phyloP scores from a whole-genome alignment of 2,888 invertebrate genomes.

The Trichopoda pennipes region DNA sequence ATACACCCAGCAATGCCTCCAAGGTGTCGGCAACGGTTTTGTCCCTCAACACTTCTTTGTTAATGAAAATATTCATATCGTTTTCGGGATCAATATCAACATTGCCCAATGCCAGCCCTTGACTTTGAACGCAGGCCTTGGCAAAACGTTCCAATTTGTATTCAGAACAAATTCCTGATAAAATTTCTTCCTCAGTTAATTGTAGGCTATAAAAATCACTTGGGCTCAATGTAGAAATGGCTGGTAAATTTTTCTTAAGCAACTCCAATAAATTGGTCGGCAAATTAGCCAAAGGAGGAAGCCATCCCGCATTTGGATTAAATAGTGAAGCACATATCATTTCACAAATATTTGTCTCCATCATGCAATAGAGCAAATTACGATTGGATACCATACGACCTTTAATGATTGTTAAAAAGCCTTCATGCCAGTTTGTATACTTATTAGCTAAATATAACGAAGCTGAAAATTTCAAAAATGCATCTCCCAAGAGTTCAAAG shows the following conservation, averaged over 20 bases:
- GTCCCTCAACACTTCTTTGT: conserved; percentile 82
- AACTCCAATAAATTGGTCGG: conserved; percentile 81
- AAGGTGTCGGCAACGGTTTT: conserved; percentile 89
- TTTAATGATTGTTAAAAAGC: conserved; percentile 86
- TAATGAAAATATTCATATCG: conserved; percentile 80
- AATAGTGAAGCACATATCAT: conserved; percentile 82
- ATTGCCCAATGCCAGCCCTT: conserved; percentile 34
- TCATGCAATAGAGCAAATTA: conserved; percentile 90
- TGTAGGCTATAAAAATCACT: conserved; percentile 82
- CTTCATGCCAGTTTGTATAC: conserved; percentile 87
- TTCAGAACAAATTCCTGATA: conserved; percentile 72
- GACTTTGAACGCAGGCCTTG: conserved; percentile 70
- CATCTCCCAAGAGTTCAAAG: conserved; percentile 92
- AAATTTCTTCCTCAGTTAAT: conserved; percentile 81
- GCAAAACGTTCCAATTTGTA: conserved; percentile 73
- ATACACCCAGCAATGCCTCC: conserved; percentile 90
- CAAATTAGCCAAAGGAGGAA: conserved; percentile 88
- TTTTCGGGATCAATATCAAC: conserved; percentile 56
- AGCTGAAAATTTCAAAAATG: conserved; percentile 88
- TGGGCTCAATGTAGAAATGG: conserved; percentile 76
- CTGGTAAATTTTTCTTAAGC: conserved; percentile 69
- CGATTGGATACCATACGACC: conserved; percentile 88
- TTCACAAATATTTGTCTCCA: conserved; percentile 73
- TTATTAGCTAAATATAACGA: conserved; percentile 86
- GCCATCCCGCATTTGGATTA: conserved; percentile 86